Percentiles rank a stretch among this genome's conserved stretches.
Evolutionary conservation across 2,888 invertebrate species (phyloP).

Genomic region (Metopia argyrocephala): DNA sequence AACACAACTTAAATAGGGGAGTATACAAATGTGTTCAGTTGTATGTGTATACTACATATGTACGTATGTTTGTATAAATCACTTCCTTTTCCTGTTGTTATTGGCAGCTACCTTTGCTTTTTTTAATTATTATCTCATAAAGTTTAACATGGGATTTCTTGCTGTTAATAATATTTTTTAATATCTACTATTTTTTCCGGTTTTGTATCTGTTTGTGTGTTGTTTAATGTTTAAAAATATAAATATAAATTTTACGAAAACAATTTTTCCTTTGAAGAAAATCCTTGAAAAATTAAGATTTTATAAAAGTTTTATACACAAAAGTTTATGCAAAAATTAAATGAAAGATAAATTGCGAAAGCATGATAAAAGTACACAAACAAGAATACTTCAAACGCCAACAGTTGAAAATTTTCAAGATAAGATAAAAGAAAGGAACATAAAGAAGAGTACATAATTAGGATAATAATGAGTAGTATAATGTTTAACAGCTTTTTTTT

Average conservation of each 20-base stretch:
- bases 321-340: constrained; percentile 1
- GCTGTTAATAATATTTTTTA: background rate
- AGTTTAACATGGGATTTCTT: background rate
- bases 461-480: background rate
- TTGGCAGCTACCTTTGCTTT: background rate
- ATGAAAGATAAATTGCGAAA: background rate
- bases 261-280: background rate
- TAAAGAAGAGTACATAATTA: no score
- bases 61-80: background rate
- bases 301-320: constrained; percentile 43
- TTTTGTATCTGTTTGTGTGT: background rate
- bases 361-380: background rate
- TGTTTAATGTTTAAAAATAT: background rate
- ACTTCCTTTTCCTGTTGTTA: background rate
- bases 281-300: constrained; percentile 55
- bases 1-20: background rate
- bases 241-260: background rate
- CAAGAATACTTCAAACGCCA: constrained; percentile 43
- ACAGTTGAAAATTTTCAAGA: background rate
- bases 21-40: background rate
- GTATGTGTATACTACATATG: background rate
- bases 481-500: no score
- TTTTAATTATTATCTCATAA: background rate
- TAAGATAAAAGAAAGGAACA: background rate
- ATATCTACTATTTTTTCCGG: background rate